These are phyloP conservation scores for Drosophila mimica DNA, from an alignment of 2,888 invertebrate species.

Conservation along the genomic window DNA sequence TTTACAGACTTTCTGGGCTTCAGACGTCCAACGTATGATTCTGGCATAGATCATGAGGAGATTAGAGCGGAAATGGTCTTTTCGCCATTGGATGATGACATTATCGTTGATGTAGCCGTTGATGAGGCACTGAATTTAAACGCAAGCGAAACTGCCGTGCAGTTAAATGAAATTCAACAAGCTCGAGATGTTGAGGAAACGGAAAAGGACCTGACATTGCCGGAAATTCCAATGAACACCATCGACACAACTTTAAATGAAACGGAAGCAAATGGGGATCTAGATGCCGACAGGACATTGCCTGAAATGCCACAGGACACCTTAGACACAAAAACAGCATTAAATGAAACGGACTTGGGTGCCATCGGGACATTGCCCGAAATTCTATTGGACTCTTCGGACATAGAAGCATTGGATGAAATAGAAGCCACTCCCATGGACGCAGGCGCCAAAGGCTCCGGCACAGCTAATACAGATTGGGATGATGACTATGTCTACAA, in stretches of 20 bases:
- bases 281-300: background rate
- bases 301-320: background rate
- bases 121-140: background rate
- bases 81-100: slow-evolving; percentile 23
- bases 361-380: background rate
- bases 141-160: background rate
- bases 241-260: slow-evolving; percentile 8
- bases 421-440: slow-evolving; percentile 2
- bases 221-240: background rate
- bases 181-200: slow-evolving; percentile 4
- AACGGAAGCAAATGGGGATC: background rate
- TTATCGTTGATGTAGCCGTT: slow-evolving; percentile 16
- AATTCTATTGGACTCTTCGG: background rate
- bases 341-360: background rate
- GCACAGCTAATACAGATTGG: slow-evolving; percentile 3
- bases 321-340: background rate
- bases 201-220: background rate
- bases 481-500: slow-evolving; percentile 9
- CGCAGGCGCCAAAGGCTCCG: background rate
- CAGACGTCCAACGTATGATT: slow-evolving; percentile 55
- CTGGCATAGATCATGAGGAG: slow-evolving; percentile 62
- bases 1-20: slow-evolving; percentile 64
- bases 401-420: background rate
- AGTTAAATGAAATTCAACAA: slow-evolving; percentile 10
- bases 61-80: slow-evolving; percentile 12